phyloP scores from a whole-genome alignment of 2,888 invertebrate genomes.

The Lingula anatina region DNA sequence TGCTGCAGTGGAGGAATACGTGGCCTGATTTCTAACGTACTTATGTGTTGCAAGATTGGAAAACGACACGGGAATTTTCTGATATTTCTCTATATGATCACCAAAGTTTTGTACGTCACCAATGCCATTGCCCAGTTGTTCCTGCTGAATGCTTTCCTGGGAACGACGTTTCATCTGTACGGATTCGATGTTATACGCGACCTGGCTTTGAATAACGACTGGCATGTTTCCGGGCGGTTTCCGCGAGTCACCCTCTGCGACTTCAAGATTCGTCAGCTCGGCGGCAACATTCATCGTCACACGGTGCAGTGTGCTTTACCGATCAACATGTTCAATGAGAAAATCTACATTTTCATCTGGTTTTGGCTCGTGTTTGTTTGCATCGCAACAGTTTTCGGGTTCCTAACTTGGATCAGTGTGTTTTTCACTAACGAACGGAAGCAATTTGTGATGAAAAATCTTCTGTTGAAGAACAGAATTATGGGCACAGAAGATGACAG shows the following conservation, averaged over 20 bases:
- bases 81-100: constrained; percentile 29
- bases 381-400: constrained; percentile 26
- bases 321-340: constrained; percentile 42
- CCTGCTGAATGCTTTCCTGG: constrained; percentile 37
- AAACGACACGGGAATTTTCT: constrained; percentile 37
- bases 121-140: constrained; percentile 40
- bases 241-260: constrained; percentile 39
- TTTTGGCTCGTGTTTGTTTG: constrained; percentile 41
- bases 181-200: constrained; percentile 29
- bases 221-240: constrained; percentile 30
- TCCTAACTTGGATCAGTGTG: constrained; percentile 38
- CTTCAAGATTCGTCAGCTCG: constrained; percentile 37
- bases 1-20: constrained; percentile 28
- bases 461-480: too few species aligned
- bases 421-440: too few species aligned
- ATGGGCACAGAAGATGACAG: too few species aligned
- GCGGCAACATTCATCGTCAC: constrained; percentile 37
- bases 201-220: constrained; percentile 16
- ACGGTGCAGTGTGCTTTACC: constrained; percentile 38
- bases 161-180: constrained; percentile 35
- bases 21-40: constrained; percentile 21
- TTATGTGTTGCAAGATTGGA: constrained; percentile 35
- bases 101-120: constrained; percentile 28
- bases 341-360: constrained; percentile 41
- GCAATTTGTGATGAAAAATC: too few species aligned